A percentile compares a stretch with the other conserved stretches of the same genome.
phyloP scores from a whole-genome alignment of 2,888 invertebrate species.

The Trimorus sp. region DNA sequence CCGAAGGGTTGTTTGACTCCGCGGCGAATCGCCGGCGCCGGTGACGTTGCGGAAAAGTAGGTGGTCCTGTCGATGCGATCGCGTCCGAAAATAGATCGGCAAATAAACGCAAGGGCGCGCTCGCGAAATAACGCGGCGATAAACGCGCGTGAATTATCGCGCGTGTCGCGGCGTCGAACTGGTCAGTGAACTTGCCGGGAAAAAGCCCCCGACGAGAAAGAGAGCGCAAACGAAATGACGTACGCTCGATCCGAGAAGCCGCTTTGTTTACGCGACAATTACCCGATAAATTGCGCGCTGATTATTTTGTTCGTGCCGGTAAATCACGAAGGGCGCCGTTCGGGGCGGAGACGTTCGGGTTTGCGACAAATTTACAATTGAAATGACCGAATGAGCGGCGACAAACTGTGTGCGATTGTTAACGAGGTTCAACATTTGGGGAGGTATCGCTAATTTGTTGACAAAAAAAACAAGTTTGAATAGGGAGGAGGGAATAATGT shows the following conservation, averaged over 20 bases:
- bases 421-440: neutral
- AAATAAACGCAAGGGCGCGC: conserved; percentile 57
- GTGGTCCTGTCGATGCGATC: conserved; percentile 57
- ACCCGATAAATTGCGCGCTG: conserved; percentile 45
- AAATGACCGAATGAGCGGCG: conserved; percentile 1
- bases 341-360: conserved; percentile 19
- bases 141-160: neutral
- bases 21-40: neutral
- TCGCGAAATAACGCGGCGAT: conserved; percentile 27
- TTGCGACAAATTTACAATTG: conserved; percentile 12
- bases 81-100: conserved; percentile 57
- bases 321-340: conserved; percentile 26
- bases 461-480: no score
- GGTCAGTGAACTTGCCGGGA: conserved; percentile 61
- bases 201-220: conserved; percentile 48
- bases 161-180: conserved; percentile 45
- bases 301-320: conserved; percentile 35
- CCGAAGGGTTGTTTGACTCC: no score
- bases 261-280: conserved; percentile 51
- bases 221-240: conserved; percentile 35
- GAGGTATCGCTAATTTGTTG: neutral
- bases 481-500: no score
- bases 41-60: conserved; percentile 46
- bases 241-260: conserved; percentile 29
- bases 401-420: neutral